phyloP scores from a whole-genome alignment of 2,888 invertebrate species.

The Hipparchia sbordonii region DNA sequence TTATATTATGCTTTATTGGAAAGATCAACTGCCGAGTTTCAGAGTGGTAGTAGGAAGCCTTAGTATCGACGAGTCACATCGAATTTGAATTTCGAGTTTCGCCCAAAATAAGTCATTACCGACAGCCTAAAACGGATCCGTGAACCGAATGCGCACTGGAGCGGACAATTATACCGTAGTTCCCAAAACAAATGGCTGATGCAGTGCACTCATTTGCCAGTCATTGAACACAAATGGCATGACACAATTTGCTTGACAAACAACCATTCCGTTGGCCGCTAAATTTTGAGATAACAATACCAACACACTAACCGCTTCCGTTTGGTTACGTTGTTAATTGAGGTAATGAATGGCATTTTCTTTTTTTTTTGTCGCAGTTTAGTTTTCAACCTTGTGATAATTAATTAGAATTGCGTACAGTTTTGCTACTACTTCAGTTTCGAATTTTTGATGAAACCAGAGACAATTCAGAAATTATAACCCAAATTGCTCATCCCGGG shows the following conservation, averaged over 20 bases:
- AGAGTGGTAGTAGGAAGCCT: neutral
- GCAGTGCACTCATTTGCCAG: constrained; percentile 32
- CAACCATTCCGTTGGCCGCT: constrained; percentile 25
- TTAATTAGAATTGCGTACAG: constrained; percentile 3
- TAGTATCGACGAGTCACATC: no score
- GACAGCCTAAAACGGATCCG: constrained; percentile 15
- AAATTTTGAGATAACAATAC: constrained; percentile 29
- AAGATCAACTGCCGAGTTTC: no score
- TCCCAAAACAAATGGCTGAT: constrained; percentile 33
- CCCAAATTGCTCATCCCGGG: no score
- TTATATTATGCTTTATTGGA: no score
- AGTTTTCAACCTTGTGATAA: constrained; percentile 11
- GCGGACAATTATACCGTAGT: constrained; percentile 24
- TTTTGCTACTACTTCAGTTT: neutral
- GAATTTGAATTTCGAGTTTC: neutral
- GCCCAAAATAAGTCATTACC: constrained; percentile 6
- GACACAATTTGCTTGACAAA: constrained; percentile 32
- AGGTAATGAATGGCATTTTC: constrained; percentile 15
- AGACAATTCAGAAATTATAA: neutral
- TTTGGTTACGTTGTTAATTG: constrained; percentile 20
- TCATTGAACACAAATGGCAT: constrained; percentile 35
- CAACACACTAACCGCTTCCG: constrained; percentile 20
- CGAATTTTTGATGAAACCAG: neutral
- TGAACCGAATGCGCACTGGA: constrained; percentile 28
- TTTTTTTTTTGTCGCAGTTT: neutral